Conservation (phyloP, 2,113 vertebrate species). For the Hippocampus guttulatus region DNA sequence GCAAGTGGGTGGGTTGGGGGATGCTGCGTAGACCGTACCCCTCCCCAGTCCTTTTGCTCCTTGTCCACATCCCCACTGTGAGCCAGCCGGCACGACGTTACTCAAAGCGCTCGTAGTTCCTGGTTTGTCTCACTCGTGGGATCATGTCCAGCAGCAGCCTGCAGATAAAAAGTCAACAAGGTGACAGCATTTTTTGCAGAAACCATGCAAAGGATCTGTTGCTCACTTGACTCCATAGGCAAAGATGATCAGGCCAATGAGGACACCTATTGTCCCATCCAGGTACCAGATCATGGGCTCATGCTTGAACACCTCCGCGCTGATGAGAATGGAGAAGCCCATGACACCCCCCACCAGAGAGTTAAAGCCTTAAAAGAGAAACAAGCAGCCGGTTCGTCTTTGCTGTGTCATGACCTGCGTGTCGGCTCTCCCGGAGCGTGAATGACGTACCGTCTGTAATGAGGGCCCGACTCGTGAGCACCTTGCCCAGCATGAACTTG, state of each 20-base stretch:
- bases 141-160: slow-evolving; percentile 92
- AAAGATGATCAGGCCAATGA: slow-evolving; percentile 94
- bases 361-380: slow-evolving; percentile 84
- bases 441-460: slow-evolving; percentile 87
- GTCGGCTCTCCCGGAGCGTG: neutral
- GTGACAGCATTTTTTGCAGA: neutral
- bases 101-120: slow-evolving; percentile 94
- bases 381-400: neutral
- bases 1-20: neutral
- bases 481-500: slow-evolving; percentile 93
- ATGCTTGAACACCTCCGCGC: slow-evolving; percentile 93
- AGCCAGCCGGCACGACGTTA: slow-evolving; percentile 58
- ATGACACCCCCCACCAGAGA: slow-evolving; percentile 93
- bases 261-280: slow-evolving; percentile 87
- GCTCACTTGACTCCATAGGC: slow-evolving; percentile 94
- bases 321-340: slow-evolving; percentile 98
- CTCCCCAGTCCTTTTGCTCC: neutral
- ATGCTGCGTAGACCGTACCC: neutral
- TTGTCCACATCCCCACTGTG: neutral
- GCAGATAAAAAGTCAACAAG: slow-evolving; percentile 9
- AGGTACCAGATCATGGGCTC: slow-evolving; percentile 90
- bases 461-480: slow-evolving; percentile 92
- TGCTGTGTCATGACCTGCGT: too few relatives aligned
- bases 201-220: neutral
- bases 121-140: slow-evolving; percentile 86